Evolutionary conservation across 2,888 invertebrate species (phyloP).

Genomic region (Epirrhoe tristata): DNA sequence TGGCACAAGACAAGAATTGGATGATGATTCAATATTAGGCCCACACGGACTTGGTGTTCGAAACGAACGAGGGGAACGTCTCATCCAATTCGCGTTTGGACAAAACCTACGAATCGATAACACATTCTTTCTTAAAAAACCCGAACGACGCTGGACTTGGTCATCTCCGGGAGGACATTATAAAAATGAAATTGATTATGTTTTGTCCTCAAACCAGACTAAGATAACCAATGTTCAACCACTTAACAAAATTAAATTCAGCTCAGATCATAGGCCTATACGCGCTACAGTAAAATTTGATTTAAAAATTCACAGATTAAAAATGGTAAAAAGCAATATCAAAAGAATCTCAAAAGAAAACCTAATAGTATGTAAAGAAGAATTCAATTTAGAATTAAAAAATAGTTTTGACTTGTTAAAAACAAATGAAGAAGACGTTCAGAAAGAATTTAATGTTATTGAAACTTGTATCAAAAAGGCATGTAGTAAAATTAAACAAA

Average conservation of each 20-base stretch:
- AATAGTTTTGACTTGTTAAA: too few relatives aligned
- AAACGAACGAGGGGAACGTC: slow-evolving; percentile 2
- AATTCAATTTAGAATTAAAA: slow-evolving; percentile 1
- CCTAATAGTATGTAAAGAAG: neutral
- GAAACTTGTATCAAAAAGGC: too few relatives aligned
- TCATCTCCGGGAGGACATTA: neutral
- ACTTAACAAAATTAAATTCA: neutral
- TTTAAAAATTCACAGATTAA: too few relatives aligned
- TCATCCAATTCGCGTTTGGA: neutral
- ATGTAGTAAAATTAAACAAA: too few relatives aligned
- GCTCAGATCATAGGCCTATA: neutral
- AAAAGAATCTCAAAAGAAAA: neutral
- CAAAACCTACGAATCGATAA: neutral
- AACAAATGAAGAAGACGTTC: too few relatives aligned
- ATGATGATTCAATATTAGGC: neutral
- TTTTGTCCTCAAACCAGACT: neutral
- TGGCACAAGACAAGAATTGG: neutral
- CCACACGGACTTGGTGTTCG: neutral
- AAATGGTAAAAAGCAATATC: too few relatives aligned
- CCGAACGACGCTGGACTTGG: neutral
- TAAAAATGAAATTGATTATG: slow-evolving; percentile 1
- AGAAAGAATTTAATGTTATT: too few relatives aligned
- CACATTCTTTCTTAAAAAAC: too few relatives aligned
- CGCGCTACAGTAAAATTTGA: too few relatives aligned
- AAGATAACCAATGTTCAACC: neutral